A percentile compares a stretch with the other conserved stretches of the same genome.
Evolutionary conservation across 2,113 vertebrate species (phyloP).

Genomic region (Carollia perspicillata): DNA sequence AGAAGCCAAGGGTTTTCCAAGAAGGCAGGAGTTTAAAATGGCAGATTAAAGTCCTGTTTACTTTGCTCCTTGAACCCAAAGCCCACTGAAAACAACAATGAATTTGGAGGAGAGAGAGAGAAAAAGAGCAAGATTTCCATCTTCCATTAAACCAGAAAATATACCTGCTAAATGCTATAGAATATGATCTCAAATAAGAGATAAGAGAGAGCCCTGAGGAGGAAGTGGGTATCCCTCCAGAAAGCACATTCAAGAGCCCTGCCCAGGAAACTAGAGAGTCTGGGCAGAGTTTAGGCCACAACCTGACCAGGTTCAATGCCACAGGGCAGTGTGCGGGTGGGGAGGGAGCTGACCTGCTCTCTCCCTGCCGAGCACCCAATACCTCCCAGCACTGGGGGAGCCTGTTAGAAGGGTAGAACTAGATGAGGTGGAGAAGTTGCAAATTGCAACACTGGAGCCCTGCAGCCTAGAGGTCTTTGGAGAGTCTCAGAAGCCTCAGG

Average conservation of each 20-base stretch:
- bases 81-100: not conserved
- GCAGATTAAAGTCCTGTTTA: not conserved
- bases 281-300: not conserved
- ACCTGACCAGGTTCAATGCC: not conserved
- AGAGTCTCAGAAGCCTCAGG: not conserved
- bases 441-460: not conserved
- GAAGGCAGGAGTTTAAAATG: not conserved
- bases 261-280: not conserved
- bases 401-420: not conserved
- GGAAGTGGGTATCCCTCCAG: not conserved
- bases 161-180: not conserved
- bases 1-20: not conserved
- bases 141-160: not conserved
- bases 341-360: not conserved
- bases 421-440: not conserved
- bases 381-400: not conserved
- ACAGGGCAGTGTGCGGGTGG: fast-evolving
- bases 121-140: not conserved
- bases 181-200: not conserved
- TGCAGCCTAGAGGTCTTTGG: not conserved
- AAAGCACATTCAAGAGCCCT: not conserved
- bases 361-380: not conserved
- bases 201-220: not conserved
- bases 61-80: too few species aligned
- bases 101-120: not conserved